These are phyloP conservation scores for Geotrupes spiniger DNA, from an alignment of 2,888 invertebrate species.

Conservation along the genomic window DNA sequence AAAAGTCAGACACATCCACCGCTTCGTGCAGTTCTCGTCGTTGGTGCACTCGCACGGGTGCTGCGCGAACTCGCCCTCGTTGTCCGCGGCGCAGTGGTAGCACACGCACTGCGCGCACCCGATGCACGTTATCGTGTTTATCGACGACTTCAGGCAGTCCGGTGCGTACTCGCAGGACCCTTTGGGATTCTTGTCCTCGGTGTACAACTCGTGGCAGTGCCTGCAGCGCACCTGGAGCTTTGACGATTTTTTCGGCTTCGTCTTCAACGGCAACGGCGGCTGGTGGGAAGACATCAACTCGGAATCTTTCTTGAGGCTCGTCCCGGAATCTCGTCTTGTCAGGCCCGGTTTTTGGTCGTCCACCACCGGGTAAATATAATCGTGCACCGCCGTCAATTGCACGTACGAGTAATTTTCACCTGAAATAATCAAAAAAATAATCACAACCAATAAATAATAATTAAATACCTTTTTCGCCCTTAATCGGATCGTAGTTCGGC, in stretches of 20 bases:
- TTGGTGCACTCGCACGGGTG: slow-evolving; percentile 80
- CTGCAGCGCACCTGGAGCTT: slow-evolving; percentile 53
- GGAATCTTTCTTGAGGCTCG: slow-evolving; percentile 63
- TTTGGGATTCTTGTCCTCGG: slow-evolving; percentile 79
- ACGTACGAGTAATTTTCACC: slow-evolving; percentile 81
- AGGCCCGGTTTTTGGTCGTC: slow-evolving; percentile 52
- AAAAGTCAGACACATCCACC: slow-evolving; percentile 84
- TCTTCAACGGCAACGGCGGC: slow-evolving; percentile 51
- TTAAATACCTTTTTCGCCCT: slow-evolving; percentile 38
- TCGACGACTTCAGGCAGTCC: slow-evolving; percentile 74
- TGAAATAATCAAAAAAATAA: too few species aligned
- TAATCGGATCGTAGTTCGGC: slow-evolving; percentile 41
- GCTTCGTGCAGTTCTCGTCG: slow-evolving; percentile 72
- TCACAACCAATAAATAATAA: too few species aligned
- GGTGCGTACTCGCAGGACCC: slow-evolving; percentile 87
- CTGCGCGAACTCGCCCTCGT: slow-evolving; percentile 82
- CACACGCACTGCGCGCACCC: slow-evolving; percentile 79
- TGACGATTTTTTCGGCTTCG: slow-evolving; percentile 45
- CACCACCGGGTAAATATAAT: slow-evolving; percentile 82
- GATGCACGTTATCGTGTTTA: slow-evolving; percentile 81
- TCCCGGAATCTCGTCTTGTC: slow-evolving; percentile 54
- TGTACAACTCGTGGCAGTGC: slow-evolving; percentile 78
- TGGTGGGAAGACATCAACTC: slow-evolving; percentile 54
- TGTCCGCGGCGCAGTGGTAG: slow-evolving; percentile 91
- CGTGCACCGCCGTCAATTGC: slow-evolving; percentile 77